Evolutionary conservation across 2,113 vertebrate genomes (phyloP).

Genomic region (Syrrhaptes paradoxus): DNA sequence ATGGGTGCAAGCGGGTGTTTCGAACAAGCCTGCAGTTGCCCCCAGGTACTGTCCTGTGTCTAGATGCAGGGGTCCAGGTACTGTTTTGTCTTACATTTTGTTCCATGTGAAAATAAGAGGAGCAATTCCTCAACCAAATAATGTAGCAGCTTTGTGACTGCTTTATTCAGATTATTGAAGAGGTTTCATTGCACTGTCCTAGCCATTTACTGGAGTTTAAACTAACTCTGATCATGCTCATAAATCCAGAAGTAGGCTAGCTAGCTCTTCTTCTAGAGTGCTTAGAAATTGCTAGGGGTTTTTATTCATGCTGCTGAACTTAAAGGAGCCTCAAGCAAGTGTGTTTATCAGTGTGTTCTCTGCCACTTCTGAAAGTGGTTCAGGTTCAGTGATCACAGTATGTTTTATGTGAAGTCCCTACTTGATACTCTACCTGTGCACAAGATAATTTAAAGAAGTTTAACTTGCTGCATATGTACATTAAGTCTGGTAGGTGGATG

Average conservation of each 20-base stretch:
- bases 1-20: accelerated
- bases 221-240: neutral
- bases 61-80: neutral
- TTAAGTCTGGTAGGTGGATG: neutral
- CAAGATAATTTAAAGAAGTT: neutral
- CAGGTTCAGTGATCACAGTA: neutral
- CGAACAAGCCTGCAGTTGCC: accelerated
- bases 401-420: neutral
- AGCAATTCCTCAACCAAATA: neutral
- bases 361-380: neutral
- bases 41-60: neutral
- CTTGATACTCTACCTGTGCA: neutral
- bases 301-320: neutral
- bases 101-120: neutral
- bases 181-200: neutral
- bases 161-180: neutral
- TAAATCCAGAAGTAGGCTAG: neutral
- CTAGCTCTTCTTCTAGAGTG: neutral
- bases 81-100: neutral
- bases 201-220: neutral
- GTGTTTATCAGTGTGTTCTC: neutral
- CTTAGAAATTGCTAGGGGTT: neutral
- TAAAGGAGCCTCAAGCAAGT: neutral
- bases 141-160: neutral
- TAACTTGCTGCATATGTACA: accelerated